Percentiles rank a stretch among this genome's conserved stretches.
phyloP scores from a whole-genome alignment of 2,113 vertebrate species.

The Protobothrops mucrosquamatus region DNA sequence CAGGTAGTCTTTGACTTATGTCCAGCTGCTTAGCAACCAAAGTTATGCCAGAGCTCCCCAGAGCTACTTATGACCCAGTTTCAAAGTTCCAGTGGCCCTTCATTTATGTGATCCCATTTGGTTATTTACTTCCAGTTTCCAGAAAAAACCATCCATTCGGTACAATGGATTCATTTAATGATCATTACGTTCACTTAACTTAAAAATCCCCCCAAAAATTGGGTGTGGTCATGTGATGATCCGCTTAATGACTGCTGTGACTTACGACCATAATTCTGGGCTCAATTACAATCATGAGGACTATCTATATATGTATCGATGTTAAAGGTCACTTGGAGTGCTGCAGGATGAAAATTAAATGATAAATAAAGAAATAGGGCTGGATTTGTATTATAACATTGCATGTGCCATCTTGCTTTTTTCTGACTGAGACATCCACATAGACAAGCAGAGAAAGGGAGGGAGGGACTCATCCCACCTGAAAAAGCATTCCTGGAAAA shows the following conservation, averaged over 20 bases:
- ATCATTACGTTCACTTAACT: neutral
- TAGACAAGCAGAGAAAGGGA: neutral
- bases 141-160: too few species aligned
- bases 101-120: neutral
- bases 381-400: neutral
- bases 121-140: neutral
- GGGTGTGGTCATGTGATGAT: neutral
- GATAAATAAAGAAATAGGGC: neutral
- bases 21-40: neutral
- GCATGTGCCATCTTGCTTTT: neutral
- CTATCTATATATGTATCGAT: neutral
- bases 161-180: neutral
- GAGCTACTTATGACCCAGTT: neutral
- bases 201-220: neutral
- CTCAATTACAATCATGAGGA: neutral
- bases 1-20: neutral
- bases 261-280: neutral
- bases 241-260: neutral
- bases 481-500: neutral
- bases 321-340: neutral
- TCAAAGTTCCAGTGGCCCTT: neutral
- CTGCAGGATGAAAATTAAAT: neutral
- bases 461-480: neutral
- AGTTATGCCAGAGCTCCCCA: neutral
- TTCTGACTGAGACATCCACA: neutral